Evolutionary conservation across 2,888 invertebrate species (phyloP).

Genomic region (Pecten maximus): DNA sequence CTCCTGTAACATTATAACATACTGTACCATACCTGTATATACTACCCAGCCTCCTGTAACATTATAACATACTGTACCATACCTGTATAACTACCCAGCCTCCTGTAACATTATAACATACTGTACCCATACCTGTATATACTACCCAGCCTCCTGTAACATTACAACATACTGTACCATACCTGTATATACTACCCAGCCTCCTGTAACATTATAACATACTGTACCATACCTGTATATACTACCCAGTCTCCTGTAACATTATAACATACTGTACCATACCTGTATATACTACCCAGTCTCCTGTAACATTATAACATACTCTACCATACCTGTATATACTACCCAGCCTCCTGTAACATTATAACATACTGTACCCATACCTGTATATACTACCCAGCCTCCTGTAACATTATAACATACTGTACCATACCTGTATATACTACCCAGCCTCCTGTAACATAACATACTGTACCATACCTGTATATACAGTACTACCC

Average conservation of each 20-base stretch:
- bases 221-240: background rate
- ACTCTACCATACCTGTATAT: background rate
- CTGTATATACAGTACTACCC: no score
- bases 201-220: background rate
- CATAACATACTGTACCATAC: background rate
- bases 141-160: background rate
- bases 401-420: background rate
- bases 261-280: background rate
- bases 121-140: background rate
- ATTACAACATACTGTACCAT: background rate
- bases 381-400: background rate
- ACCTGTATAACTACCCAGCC: no score
- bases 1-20: background rate
- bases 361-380: background rate
- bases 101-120: background rate
- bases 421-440: background rate
- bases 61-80: background rate
- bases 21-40: no score
- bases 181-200: no score
- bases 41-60: background rate
- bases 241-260: background rate
- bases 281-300: no score
- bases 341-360: background rate
- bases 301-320: no score
- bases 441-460: constrained; percentile 57